A percentile compares a stretch with the other conserved stretches of the same genome.
These are phyloP conservation scores for Conops quadrifasciatus DNA, from an alignment of 2,888 invertebrate genomes.

Conservation along the genomic window DNA sequence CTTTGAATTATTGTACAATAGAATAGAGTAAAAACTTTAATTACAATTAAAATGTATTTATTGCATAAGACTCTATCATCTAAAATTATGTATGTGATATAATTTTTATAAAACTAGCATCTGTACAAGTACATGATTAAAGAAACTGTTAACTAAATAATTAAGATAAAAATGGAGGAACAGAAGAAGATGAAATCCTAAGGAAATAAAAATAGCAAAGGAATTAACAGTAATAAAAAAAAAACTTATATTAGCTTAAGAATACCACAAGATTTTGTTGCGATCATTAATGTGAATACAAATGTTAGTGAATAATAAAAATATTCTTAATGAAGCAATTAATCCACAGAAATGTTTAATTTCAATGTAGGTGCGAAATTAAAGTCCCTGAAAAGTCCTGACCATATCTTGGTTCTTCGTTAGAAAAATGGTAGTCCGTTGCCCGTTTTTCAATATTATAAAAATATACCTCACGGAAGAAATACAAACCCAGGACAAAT, in stretches of 20 bases:
- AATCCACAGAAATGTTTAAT: no score
- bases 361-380: no score
- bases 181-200: neutral
- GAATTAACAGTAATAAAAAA: neutral
- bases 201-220: neutral
- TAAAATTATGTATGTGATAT: constrained; percentile 32
- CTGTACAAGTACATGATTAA: constrained; percentile 7
- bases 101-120: constrained; percentile 24
- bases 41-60: no score
- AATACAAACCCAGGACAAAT: no score
- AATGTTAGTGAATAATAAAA: neutral
- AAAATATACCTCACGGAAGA: no score
- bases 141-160: neutral
- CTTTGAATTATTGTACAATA: constrained; percentile 8
- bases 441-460: no score
- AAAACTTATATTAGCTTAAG: no score
- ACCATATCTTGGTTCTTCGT: no score
- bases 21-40: no score
- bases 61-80: neutral
- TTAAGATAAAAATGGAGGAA: neutral
- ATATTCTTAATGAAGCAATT: neutral
- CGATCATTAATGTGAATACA: neutral
- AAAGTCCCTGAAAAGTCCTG: no score
- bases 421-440: no score
- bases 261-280: neutral